Evolutionary conservation across 2,113 vertebrate species (phyloP).

Genomic region (Bos taurus): ARS-UCD2.0 NC_037339.1:63258001-63258500

Average conservation of each 20-base stretch:
- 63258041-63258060: neutral
- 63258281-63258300: neutral
- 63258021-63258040: neutral
- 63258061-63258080: neutral
- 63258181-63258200: neutral
- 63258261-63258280: neutral
- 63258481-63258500: conserved; percentile 10
- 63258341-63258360: neutral
- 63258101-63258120: neutral
- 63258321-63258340: neutral
- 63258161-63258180: neutral
- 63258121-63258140: neutral
- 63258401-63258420: conserved; percentile 18
- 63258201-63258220: neutral
- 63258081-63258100: neutral
- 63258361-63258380: neutral
- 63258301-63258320: neutral
- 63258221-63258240: neutral
- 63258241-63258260: neutral
- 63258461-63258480: conserved; percentile 8
- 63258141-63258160: neutral
- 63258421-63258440: neutral
- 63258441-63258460: conserved; percentile 33
- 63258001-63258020: neutral
- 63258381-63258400: neutral